Evolutionary conservation across 2,113 vertebrate species (phyloP).

Genomic region (Orcinus orca): DNA sequence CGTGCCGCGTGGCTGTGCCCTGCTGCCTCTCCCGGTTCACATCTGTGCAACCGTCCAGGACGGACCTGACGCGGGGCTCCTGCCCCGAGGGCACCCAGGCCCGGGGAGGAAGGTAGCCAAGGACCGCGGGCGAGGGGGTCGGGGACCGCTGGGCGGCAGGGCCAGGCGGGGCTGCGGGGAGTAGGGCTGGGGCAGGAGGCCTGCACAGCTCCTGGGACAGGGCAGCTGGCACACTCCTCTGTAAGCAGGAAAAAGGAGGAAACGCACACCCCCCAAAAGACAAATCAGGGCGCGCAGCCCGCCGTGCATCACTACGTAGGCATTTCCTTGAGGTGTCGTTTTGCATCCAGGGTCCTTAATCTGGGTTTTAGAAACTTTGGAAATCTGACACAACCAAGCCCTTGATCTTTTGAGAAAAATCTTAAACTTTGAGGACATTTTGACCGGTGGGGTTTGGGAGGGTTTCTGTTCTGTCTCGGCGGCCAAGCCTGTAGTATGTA

Average conservation of each 20-base stretch:
- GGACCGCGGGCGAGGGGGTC: no score
- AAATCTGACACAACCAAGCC: neutral
- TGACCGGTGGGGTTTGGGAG: neutral
- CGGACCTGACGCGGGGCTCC: neutral
- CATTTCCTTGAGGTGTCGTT: accelerated
- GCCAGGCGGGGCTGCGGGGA: neutral
- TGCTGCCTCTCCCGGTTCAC: accelerated
- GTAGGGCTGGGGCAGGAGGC: neutral
- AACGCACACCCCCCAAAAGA: accelerated
- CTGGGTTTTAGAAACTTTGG: neutral
- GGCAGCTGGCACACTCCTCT: neutral
- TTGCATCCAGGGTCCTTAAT: neutral
- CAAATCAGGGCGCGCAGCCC: neutral
- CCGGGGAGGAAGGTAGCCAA: neutral
- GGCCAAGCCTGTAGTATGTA: neutral
- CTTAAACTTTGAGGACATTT: neutral
- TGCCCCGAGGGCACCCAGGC: neutral
- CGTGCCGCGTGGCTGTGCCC: neutral
- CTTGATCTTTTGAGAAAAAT: neutral
- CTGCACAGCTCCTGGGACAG: neutral
- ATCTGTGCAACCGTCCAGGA: neutral
- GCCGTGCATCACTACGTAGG: accelerated
- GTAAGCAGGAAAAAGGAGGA: neutral
- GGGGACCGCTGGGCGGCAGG: neutral
- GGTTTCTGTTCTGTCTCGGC: neutral